Base-by-base conservation (phyloP, 2,888 invertebrate species). In the Pyrrhosoma nymphula region DNA sequence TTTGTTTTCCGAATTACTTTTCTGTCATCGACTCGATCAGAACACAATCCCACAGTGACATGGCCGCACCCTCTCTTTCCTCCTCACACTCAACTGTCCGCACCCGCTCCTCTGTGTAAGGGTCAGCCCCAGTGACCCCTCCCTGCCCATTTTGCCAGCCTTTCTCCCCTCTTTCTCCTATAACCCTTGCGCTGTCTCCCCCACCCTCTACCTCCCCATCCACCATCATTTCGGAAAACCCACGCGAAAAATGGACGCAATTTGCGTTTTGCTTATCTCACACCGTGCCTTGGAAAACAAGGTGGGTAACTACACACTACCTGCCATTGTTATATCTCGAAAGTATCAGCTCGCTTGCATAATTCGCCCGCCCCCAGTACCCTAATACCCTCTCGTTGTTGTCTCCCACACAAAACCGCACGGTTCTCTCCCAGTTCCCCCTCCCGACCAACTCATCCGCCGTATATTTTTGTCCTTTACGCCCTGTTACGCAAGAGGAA, bases 1-100 rank as follows among this genome's bases (percentile, higher is more conserved):
- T 69, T 26, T 69, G 12, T 69, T n/a, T n/a, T n/a, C 69, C 69
- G n/a, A n/a, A n/a, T 60, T n/a, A 69, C 69, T 69, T 69, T 10
- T 69, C 69, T n/a, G n/a, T n/a, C 69, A 69, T n/a, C n/a, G 69
- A 69, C 69, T 69, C 69, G 69, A 69, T 69, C 69, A 69, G 69
- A n/a, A n/a, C 69, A 69, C 20, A 60, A 12, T 60, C 69, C 69
- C n/a, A 8, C n/a, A 12, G 69, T 23, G 69, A 2, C 26, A 12
- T 69, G 10, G n/a, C 26, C n/a, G n/a, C n/a, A 6, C 14, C 69
- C 69, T 14, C 20, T n/a, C n/a, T n/a, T 69, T 6, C n/a, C 69
- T n/a, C 60, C 16, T 8, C 60, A 20, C 60, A 2, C 60, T 60
- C 60, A 20, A 20, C 69, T 69, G 8, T 69, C 69, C 69, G 0